phyloP scores from a whole-genome alignment of 92 coral and sea anemone species.

The Epizoanthus stellaris region DNA sequence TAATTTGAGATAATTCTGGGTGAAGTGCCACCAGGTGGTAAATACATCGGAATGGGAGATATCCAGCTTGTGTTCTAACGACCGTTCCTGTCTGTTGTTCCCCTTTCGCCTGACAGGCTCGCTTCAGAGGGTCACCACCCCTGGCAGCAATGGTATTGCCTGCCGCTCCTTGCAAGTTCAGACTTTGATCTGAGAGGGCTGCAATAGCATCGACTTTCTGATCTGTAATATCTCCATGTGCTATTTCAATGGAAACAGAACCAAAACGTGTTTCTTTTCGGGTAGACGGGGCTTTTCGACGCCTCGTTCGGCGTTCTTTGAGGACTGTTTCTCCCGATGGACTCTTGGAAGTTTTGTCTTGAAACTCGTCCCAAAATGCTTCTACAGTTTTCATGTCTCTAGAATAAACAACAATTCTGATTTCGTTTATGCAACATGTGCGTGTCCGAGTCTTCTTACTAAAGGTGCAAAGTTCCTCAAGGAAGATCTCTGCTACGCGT shows the following conservation, averaged over 20 bases:
- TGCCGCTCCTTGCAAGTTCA: slow-evolving; percentile 49
- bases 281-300: neutral
- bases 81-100: slow-evolving; percentile 27
- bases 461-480: slow-evolving; percentile 64
- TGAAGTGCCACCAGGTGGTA: slow-evolving; percentile 67
- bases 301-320: neutral
- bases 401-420: slow-evolving; percentile 69
- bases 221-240: slow-evolving; percentile 73
- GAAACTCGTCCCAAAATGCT: slow-evolving; percentile 61
- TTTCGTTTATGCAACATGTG: slow-evolving; percentile 44
- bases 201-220: slow-evolving; percentile 76
- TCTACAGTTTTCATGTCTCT: slow-evolving; percentile 60
- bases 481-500: slow-evolving; percentile 65
- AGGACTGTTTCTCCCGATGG: neutral
- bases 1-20: slow-evolving; percentile 13
- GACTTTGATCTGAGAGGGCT: slow-evolving; percentile 44
- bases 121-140: slow-evolving; percentile 70
- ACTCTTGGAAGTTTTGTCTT: slow-evolving; percentile 16
- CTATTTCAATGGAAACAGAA: slow-evolving; percentile 52
- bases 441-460: slow-evolving; percentile 55
- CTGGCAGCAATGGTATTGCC: slow-evolving; percentile 57
- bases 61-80: slow-evolving; percentile 60
- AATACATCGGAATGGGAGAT: slow-evolving; percentile 45
- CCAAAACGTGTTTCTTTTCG: slow-evolving; percentile 29
- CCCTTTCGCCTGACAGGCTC: slow-evolving; percentile 46